phyloP scores from a whole-genome alignment of 2,113 vertebrate genomes.

The Megaceryle torquata region DNA sequence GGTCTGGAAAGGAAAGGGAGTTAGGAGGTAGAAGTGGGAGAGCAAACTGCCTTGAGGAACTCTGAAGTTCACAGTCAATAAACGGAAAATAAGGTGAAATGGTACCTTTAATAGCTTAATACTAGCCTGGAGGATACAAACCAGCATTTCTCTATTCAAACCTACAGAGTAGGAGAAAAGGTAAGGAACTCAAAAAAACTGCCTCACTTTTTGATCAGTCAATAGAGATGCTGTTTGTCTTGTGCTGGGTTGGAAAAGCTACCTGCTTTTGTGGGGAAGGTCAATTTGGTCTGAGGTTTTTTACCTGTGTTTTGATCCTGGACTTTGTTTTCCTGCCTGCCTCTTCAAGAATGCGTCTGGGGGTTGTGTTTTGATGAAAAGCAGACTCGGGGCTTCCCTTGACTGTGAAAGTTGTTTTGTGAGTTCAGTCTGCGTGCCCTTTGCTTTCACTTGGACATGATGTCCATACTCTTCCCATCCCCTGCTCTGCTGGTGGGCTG shows the following conservation, averaged over 20 bases:
- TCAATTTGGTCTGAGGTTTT: background rate
- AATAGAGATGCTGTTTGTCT: background rate
- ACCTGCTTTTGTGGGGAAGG: background rate
- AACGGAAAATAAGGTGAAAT: constrained; percentile 33
- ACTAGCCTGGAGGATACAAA: constrained; percentile 12
- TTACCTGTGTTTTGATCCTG: background rate
- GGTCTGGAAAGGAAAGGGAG: background rate
- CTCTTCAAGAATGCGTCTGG: background rate
- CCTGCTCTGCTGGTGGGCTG: background rate
- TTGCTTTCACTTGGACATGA: background rate
- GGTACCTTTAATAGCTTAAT: constrained; percentile 20
- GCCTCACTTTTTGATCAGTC: background rate
- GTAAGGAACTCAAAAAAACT: background rate
- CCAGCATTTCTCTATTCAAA: constrained; percentile 2
- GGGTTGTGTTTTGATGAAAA: background rate
- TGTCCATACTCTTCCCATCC: background rate
- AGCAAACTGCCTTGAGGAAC: background rate
- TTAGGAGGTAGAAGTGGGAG: background rate
- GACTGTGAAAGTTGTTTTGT: background rate
- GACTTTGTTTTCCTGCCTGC: constrained; percentile 11
- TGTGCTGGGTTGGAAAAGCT: background rate
- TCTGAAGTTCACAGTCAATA: constrained; percentile 23
- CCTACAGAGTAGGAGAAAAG: background rate
- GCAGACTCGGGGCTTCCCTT: background rate
- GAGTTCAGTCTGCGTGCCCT: background rate